phyloP scores from a whole-genome alignment of 2,888 invertebrate species.

The Tinea semifulvella region DNA sequence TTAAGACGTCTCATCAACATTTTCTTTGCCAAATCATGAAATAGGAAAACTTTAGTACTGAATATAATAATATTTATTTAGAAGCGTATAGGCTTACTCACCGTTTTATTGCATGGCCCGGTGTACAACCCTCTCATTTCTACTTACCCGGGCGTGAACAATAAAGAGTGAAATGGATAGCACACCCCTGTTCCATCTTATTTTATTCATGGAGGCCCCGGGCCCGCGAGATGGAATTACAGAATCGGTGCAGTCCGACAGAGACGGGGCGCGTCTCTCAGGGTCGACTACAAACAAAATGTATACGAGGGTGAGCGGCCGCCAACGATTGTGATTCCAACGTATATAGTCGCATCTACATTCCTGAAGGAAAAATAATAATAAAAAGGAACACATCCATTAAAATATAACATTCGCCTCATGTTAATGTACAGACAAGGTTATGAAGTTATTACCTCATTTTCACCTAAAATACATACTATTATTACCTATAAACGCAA shows the following conservation, averaged over 20 bases:
- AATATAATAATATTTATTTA: conserved; percentile 5
- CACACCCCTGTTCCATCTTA: conserved; percentile 39
- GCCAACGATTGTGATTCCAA: conserved; percentile 38
- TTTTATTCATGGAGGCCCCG: conserved; percentile 51
- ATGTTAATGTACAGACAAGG: too few relatives aligned
- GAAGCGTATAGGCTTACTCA: conserved; percentile 7
- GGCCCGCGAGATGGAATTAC: conserved; percentile 32
- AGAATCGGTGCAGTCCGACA: conserved; percentile 29
- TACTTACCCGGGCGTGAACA: conserved; percentile 21
- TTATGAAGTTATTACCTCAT: background rate
- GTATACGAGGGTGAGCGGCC: conserved; percentile 40
- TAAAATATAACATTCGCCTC: background rate
- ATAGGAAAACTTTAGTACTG: background rate
- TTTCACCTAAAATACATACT: too few relatives aligned
- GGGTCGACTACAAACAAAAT: conserved; percentile 45
- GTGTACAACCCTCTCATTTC: conserved; percentile 32
- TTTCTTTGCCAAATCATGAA: background rate
- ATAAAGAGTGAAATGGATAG: conserved; percentile 37
- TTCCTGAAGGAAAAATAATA: background rate
- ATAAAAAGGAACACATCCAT: conserved; percentile 3
- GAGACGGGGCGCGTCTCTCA: conserved; percentile 35
- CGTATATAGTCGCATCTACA: background rate
- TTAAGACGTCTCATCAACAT: too few relatives aligned
- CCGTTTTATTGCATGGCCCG: conserved; percentile 3
- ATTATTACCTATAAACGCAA: too few relatives aligned